These are phyloP conservation scores for Apteryx owenii DNA, from an alignment of 2,113 vertebrate genomes.

Conservation along the genomic window DNA sequence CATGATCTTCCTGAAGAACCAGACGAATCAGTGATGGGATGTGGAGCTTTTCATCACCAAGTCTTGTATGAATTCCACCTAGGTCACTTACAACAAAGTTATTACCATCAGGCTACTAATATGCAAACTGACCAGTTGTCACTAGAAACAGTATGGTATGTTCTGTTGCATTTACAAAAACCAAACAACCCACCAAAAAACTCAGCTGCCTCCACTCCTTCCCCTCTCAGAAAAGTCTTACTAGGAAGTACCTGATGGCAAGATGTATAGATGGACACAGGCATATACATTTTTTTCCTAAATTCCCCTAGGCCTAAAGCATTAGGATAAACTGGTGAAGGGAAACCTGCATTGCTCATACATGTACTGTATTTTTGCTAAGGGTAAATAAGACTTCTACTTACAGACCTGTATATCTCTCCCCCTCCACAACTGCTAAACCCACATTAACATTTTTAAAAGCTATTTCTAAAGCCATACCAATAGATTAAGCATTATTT, in stretches of 20 bases:
- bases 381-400: neutral
- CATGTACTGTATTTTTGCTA: neutral
- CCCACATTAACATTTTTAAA: conserved; percentile 62
- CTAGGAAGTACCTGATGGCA: neutral
- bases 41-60: neutral
- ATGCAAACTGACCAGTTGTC: neutral
- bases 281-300: neutral
- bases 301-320: neutral
- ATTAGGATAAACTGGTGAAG: neutral
- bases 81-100: neutral
- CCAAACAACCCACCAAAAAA: neutral
- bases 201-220: neutral
- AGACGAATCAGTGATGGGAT: neutral
- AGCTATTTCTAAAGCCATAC: conserved; percentile 51
- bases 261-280: neutral
- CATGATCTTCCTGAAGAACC: neutral
- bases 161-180: neutral
- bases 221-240: neutral
- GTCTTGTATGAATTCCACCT: neutral
- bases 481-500: conserved; percentile 71
- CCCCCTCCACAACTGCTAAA: conserved; percentile 18
- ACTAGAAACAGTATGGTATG: neutral
- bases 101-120: neutral
- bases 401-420: neutral
- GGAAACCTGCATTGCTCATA: neutral